Evolutionary conservation across 1,140 invertebrate genomes (phyloP), one percentile per base, ranked within the genome.

Genomic region (Batillaria attramentaria): DNA sequence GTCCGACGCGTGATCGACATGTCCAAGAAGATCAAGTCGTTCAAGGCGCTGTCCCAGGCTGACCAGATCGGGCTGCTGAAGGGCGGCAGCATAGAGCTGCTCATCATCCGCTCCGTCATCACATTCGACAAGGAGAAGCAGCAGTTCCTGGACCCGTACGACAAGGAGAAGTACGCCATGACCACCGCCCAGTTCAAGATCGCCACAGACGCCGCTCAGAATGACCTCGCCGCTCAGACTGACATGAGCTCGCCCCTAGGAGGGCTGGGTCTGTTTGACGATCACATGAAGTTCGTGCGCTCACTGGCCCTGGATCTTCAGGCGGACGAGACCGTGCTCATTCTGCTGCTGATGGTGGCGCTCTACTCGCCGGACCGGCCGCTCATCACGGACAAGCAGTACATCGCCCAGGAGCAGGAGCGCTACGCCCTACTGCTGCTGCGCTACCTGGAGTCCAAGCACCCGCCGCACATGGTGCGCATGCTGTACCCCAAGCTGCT

Each of bases 31-130:
- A 89, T 91, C 72, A 89, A 90, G 83, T 84, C 86, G 1, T 93
- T 93, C 83, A 88, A 88, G 62, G 85, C 85, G 10, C 85, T 93
- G 16, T 87, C 87, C 16, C 86, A 90, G 73, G 81, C 82, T 3
- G 92, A 93, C 81, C 92, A 93, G 85, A 90, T 91, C 73, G 89
- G 89, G n/a, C 84, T 93, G 24, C 84, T 93, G 43, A 89, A 92
- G 73, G 90, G 90, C 41, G 91, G 91, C 50, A 91, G 92, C 72
- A 90, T 93, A 68, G 93, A 93, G 84, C 85, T 93, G 87, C 91
- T 92, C 80, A 91, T 93, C 82, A 87, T 93, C 20, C 86, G 92
- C 31, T 90, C 90, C 76, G 91, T 87, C 83, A 89, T 91, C 60
- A 87, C 87, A 70, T 91, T 89, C 81, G 90, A 91, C 84, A 88